Evolutionary conservation across 2,113 vertebrate genomes (phyloP), one percentile per base, ranked within the genome.

Genomic region (Gopherus evgoodei): DNA sequence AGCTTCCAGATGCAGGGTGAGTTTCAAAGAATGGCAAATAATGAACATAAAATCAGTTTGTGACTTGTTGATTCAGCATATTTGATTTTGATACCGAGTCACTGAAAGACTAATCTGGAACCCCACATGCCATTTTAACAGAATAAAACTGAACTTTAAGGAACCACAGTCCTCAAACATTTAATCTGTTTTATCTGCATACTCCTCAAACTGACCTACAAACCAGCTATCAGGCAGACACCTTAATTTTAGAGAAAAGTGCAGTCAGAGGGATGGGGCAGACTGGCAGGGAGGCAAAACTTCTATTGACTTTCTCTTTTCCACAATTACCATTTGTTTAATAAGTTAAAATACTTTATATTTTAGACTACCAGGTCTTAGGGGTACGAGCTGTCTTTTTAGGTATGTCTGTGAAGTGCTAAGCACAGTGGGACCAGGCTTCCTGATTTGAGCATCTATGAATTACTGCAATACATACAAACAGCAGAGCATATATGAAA

Each of bases 1-100:
- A 96, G 90, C 50, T 88, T 69, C 0, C 1, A 87, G 47, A 79
- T 31, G 81, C 6, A 8, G 38, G 86, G 29, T 3, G n/a, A 10
- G 44, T 13, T 47, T 42, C 38, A 35, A 38, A 38, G 83, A 76
- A 87, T 87, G 90, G 80, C 94, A 92, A 94, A 91, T 86, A 90
- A 86, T 57, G 25, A 57, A 57, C 25, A 1, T 27, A 0, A 0
- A 96, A 95, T 96, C 96, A 95, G 90, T 13, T 86, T 11, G 47
- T 57, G 81, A 85, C 76, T 87, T 90, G 9, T 53, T 49, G 91
- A 49, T 76, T 87, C 91, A 93, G 84, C 76, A 79, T 85, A 91
- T 91, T 80, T 87, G 35, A 69, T 17, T 91, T 80, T 89, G 35
- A 69, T 17, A 57, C 25, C 5, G 57, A 38, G 87, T 57, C 62